Evolutionary conservation across 2,888 invertebrate genomes (phyloP).

Genomic region (Thera britannica): DNA sequence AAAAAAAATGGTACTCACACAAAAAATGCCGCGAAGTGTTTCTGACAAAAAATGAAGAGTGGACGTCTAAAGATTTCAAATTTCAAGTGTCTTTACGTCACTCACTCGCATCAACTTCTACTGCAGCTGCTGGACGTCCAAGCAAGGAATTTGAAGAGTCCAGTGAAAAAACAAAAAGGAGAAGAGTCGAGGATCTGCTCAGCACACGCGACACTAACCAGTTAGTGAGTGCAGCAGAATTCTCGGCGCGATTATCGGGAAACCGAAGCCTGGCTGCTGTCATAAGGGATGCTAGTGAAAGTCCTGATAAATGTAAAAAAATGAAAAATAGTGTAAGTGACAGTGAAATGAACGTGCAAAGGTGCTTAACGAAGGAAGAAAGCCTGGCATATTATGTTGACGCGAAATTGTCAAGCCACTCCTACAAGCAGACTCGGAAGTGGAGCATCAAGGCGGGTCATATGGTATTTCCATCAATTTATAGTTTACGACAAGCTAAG

Average conservation of each 20-base stretch:
- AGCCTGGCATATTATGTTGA: conserved; percentile 35
- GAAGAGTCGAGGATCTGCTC: too few species aligned
- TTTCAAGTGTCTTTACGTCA: too few species aligned
- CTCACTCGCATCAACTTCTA: not conserved
- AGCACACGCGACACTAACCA: too few species aligned
- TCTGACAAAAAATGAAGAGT: too few species aligned
- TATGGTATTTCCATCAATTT: conserved; percentile 34
- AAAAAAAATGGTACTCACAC: too few species aligned
- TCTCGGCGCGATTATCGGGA: conserved; percentile 17
- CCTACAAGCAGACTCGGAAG: conserved; percentile 33
- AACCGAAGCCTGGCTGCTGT: conserved; percentile 15
- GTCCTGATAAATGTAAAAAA: conserved; percentile 17
- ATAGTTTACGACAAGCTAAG: conserved; percentile 24
- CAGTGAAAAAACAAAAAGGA: too few species aligned
- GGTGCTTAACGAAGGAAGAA: conserved; percentile 21
- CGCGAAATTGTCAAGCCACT: conserved; percentile 30
- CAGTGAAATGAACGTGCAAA: conserved; percentile 6
- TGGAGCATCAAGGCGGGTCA: conserved; percentile 34
- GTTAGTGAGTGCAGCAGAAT: too few species aligned
- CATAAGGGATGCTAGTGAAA: conserved; percentile 16
- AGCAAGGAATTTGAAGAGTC: too few species aligned
- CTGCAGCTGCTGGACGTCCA: conserved; percentile 6
- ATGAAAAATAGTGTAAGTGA: conserved; percentile 14
- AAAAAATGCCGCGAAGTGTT: too few species aligned
- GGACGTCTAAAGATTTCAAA: too few species aligned